Percentiles rank a stretch among this genome's conserved stretches.
Evolutionary conservation across 2,113 vertebrate species (phyloP).

Genomic region (Chloebia gouldiae): DNA sequence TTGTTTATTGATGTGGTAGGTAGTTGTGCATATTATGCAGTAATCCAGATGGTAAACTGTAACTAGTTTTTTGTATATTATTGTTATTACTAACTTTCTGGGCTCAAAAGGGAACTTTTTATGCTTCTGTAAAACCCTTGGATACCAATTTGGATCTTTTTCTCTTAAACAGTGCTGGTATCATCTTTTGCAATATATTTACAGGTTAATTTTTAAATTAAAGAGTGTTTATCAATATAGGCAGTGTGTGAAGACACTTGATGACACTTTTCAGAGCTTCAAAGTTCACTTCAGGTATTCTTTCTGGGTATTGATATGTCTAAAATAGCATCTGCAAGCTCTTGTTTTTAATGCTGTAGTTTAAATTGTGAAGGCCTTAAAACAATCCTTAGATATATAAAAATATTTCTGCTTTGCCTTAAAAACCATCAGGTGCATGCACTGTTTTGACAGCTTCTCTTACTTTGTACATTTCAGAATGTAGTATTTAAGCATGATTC

Average conservation of each 20-base stretch:
- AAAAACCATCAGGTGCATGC: background rate
- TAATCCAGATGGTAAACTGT: background rate
- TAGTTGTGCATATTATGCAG: background rate
- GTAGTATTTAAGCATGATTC: background rate
- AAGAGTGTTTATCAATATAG: conserved; percentile 11
- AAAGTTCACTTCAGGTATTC: background rate
- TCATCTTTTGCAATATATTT: conserved; percentile 9
- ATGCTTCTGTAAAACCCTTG: background rate
- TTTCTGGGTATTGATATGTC: background rate
- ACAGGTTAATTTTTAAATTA: conserved; percentile 55
- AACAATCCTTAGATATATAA: conserved; percentile 32
- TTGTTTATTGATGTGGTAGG: background rate
- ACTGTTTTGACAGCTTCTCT: background rate
- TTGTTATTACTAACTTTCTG: background rate
- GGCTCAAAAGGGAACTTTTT: background rate
- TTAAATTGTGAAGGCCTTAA: conserved; percentile 19
- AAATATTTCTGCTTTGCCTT: conserved; percentile 43
- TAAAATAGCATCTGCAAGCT: conserved; percentile 20
- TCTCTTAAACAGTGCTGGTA: background rate
- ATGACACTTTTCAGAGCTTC: conserved; percentile 40
- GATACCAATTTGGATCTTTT: background rate
- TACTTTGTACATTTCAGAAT: background rate
- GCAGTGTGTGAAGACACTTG: background rate
- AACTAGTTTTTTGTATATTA: background rate
- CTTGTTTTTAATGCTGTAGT: conserved; percentile 45